Evolutionary conservation across 2,888 invertebrate genomes (phyloP).

Genomic region (Achlya flavicornis): DNA sequence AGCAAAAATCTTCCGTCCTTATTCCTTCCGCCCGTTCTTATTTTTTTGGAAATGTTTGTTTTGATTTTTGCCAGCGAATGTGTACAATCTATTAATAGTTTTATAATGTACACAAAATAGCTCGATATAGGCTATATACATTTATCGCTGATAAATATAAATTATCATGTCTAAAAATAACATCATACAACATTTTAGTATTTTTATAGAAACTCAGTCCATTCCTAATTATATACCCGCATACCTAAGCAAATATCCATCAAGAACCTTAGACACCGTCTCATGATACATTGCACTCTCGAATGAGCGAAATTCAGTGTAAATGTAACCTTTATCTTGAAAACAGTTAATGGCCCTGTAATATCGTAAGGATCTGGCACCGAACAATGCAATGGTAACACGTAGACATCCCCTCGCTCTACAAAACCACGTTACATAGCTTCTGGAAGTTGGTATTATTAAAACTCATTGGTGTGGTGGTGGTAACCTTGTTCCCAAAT

Average conservation of each 20-base stretch:
- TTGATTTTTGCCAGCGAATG: neutral
- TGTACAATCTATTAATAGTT: neutral
- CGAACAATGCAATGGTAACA: constrained; percentile 65
- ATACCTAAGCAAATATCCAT: neutral
- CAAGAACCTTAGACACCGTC: neutral
- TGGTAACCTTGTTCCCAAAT: constrained; percentile 22
- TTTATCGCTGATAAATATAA: no score
- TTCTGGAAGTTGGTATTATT: constrained; percentile 30
- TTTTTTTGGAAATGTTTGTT: neutral
- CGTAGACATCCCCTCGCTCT: constrained; percentile 54
- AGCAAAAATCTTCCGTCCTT: neutral
- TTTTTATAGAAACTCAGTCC: no score
- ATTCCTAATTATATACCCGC: no score
- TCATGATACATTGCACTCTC: constrained; percentile 9
- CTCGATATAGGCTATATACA: no score
- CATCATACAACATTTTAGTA: no score
- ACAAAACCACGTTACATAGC: constrained; percentile 45
- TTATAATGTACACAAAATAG: no score
- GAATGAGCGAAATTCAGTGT: constrained; percentile 27
- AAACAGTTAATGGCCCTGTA: constrained; percentile 61
- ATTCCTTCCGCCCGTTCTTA: neutral
- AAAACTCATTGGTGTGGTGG: neutral
- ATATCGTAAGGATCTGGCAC: constrained; percentile 64
- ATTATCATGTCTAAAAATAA: no score
- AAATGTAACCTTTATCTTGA: constrained; percentile 61